Percentiles rank a stretch among this genome's conserved stretches.
Conservation (phyloP, 2,113 vertebrate genomes). For the Machaerirhynchus nigripectus region DNA sequence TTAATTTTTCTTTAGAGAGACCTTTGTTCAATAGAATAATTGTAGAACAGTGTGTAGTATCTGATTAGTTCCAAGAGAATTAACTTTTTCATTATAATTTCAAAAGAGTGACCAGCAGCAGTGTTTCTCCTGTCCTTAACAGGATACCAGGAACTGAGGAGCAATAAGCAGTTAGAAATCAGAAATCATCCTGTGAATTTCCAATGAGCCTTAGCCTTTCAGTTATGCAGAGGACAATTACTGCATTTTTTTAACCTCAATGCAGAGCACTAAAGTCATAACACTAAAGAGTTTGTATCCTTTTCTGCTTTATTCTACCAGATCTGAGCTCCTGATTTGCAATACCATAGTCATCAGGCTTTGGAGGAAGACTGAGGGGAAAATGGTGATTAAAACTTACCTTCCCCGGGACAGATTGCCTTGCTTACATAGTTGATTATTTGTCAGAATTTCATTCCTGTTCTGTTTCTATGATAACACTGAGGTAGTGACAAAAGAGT, state of each 20-base stretch:
- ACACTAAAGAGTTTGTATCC: not conserved
- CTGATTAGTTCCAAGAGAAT: slow-evolving; percentile 32
- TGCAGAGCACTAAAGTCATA: not conserved
- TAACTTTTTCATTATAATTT: slow-evolving; percentile 39
- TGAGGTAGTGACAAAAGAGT: not conserved
- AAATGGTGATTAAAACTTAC: not conserved
- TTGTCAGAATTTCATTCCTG: not conserved
- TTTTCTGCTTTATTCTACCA: not conserved
- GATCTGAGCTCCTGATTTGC: not conserved
- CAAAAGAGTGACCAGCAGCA: not conserved
- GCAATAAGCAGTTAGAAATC: not conserved
- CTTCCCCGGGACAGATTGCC: not conserved
- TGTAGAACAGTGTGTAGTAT: not conserved
- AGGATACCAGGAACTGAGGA: not conserved
- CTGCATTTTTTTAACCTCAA: not conserved
- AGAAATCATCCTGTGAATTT: not conserved
- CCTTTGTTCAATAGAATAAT: slow-evolving; percentile 19
- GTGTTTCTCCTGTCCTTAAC: not conserved
- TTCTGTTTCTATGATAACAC: not conserved
- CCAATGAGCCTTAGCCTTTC: not conserved
- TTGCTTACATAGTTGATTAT: not conserved
- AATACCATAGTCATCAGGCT: not conserved
- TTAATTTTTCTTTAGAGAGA: slow-evolving; percentile 25
- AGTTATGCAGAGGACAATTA: not conserved
- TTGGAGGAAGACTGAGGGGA: not conserved